phyloP scores from a whole-genome alignment of 2,888 invertebrate species.

The Amorpha juglandis region DNA sequence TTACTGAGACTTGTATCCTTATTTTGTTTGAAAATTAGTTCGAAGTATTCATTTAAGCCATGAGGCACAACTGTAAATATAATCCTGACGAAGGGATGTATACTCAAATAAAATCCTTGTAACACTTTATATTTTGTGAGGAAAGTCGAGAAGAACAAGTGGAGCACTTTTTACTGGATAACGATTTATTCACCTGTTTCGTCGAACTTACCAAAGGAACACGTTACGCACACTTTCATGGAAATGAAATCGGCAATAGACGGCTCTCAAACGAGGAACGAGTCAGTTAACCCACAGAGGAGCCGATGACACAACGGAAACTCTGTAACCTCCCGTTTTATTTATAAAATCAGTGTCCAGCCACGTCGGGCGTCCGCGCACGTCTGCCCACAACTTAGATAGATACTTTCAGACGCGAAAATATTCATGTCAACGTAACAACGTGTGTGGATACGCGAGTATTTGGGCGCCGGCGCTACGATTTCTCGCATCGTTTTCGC shows the following conservation, averaged over 20 bases:
- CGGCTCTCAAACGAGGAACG: slow-evolving; percentile 17
- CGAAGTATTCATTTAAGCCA: too few species aligned
- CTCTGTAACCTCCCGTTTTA: slow-evolving; percentile 63
- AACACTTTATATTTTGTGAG: neutral
- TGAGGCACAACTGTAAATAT: too few species aligned
- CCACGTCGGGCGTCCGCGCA: slow-evolving; percentile 60
- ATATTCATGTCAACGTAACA: slow-evolving; percentile 52
- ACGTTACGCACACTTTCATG: slow-evolving; percentile 44
- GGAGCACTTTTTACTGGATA: neutral
- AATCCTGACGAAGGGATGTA: neutral
- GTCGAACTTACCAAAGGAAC: slow-evolving; percentile 31
- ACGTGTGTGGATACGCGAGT: slow-evolving; percentile 34
- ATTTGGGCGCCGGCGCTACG: slow-evolving; percentile 63
- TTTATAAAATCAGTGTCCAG: slow-evolving; percentile 81
- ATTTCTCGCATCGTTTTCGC: slow-evolving; percentile 32
- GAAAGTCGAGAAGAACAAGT: neutral
- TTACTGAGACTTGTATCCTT: too few species aligned
- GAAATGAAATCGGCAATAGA: slow-evolving; percentile 42
- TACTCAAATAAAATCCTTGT: neutral
- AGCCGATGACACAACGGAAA: slow-evolving; percentile 70
- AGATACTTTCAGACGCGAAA: slow-evolving; percentile 45
- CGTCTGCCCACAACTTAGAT: slow-evolving; percentile 53
- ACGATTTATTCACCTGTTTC: slow-evolving; percentile 20
- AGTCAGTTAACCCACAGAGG: slow-evolving; percentile 41
- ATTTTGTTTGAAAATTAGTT: too few species aligned